These are phyloP conservation scores for Drosophila novamexicana DNA, from an alignment of 1,140 invertebrate genomes.

Conservation along the genomic window DNA sequence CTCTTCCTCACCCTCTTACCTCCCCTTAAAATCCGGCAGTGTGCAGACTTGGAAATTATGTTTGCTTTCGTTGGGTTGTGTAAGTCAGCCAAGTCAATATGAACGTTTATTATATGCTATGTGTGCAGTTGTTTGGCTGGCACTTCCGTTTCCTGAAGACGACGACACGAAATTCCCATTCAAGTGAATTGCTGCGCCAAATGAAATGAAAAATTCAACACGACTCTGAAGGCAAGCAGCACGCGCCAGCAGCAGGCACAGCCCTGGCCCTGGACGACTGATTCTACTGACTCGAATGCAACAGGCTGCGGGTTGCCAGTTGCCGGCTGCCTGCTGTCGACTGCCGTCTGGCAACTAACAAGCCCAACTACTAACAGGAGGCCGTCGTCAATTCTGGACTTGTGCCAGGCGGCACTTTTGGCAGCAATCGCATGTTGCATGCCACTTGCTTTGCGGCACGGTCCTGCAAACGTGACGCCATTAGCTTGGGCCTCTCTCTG, in stretches of 20 bases:
- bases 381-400: conserved; percentile 64
- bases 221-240: conserved; percentile 48
- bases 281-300: conserved; percentile 52
- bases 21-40: not conserved
- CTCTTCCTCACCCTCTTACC: not conserved
- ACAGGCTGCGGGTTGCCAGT: conserved; percentile 53
- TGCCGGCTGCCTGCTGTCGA: conserved; percentile 6
- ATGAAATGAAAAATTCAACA: conserved; percentile 84
- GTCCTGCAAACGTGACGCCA: conserved; percentile 74
- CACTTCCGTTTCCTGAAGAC: conserved; percentile 75
- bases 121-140: conserved; percentile 72
- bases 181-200: conserved; percentile 82
- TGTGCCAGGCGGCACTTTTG: conserved; percentile 81
- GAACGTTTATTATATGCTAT: conserved; percentile 73
- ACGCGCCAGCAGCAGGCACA: conserved; percentile 31
- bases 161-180: conserved; percentile 82
- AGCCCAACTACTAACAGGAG: conserved; percentile 72
- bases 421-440: conserved; percentile 84
- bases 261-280: not conserved
- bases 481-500: conserved; percentile 61
- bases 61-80: conserved; percentile 1
- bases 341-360: conserved; percentile 64
- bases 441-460: conserved; percentile 75
- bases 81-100: conserved; percentile 53
- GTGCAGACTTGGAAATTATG: conserved; percentile 28